These are phyloP conservation scores for Eurystomus gularis DNA, from an alignment of 2,113 vertebrate genomes.

Conservation along the genomic window DNA sequence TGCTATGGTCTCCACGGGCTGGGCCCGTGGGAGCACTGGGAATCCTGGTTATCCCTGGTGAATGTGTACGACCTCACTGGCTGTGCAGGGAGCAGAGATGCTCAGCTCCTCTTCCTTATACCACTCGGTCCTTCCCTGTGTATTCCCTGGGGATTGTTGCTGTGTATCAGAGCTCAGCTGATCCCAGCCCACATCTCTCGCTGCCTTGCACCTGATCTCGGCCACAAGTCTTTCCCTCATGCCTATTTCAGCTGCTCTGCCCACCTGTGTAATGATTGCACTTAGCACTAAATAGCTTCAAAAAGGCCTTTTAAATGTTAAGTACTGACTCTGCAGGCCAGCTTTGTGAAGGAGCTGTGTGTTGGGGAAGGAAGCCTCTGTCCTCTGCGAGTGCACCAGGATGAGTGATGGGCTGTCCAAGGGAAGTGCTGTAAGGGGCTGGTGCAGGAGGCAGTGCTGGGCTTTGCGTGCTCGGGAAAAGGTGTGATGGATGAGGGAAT, in stretches of 20 bases:
- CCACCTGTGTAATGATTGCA: background rate
- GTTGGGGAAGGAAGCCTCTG: background rate
- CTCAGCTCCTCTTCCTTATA: background rate
- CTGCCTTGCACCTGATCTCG: background rate
- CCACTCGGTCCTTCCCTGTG: background rate
- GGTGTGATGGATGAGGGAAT: background rate
- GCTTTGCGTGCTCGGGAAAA: background rate
- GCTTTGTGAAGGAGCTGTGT: background rate
- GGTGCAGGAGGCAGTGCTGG: background rate
- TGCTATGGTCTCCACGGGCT: background rate
- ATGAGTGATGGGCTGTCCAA: background rate
- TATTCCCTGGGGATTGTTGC: background rate
- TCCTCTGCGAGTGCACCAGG: background rate
- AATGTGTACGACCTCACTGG: background rate
- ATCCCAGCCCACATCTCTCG: background rate
- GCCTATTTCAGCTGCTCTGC: background rate
- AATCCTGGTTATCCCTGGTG: background rate
- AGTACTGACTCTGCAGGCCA: background rate
- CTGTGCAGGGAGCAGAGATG: too few species aligned
- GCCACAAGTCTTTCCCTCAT: background rate
- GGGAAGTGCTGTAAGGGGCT: background rate
- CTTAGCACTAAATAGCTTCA: background rate
- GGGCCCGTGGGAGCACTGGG: background rate
- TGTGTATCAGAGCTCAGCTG: fast-evolving
- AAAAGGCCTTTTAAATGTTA: background rate